A percentile compares a stretch with the other conserved stretches of the same genome.
Conservation (phyloP, 2,888 invertebrate genomes). For the Acanthosepion pharaonis region DNA sequence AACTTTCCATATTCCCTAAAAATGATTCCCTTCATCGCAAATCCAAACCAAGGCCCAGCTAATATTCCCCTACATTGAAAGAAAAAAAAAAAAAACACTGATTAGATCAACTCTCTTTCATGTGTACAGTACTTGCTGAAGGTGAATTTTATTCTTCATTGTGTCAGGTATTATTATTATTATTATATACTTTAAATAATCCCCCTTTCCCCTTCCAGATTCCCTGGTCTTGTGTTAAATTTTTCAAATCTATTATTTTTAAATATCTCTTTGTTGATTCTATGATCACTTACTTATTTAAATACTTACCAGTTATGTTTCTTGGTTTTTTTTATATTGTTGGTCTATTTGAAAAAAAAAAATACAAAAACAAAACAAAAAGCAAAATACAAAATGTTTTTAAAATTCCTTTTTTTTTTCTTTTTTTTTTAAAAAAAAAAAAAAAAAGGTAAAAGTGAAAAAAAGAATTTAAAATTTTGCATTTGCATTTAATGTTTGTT, state of each 20-base stretch:
- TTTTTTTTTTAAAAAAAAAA: not conserved
- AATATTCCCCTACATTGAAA: not conserved
- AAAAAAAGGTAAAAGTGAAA: not conserved
- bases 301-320: not conserved
- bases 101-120: slow-evolving; percentile 37
- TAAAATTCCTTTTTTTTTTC: not conserved
- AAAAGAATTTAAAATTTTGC: not conserved
- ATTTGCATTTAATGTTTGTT: slow-evolving; percentile 17
- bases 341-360: not conserved
- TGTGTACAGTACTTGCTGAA: slow-evolving; percentile 44
- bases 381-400: not conserved
- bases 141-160: not conserved
- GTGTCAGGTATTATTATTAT: slow-evolving; percentile 33
- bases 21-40: not conserved
- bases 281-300: not conserved
- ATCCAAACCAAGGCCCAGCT: not conserved
- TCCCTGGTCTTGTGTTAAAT: not conserved
- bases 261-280: not conserved
- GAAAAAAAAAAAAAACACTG: not conserved
- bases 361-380: not conserved
- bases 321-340: not conserved
- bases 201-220: not conserved
- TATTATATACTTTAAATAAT: not conserved
- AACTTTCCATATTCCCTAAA: not conserved
- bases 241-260: slow-evolving; percentile 10